phyloP scores from a whole-genome alignment of 1,140 invertebrate genomes.

The Achatina immaculata region DNA sequence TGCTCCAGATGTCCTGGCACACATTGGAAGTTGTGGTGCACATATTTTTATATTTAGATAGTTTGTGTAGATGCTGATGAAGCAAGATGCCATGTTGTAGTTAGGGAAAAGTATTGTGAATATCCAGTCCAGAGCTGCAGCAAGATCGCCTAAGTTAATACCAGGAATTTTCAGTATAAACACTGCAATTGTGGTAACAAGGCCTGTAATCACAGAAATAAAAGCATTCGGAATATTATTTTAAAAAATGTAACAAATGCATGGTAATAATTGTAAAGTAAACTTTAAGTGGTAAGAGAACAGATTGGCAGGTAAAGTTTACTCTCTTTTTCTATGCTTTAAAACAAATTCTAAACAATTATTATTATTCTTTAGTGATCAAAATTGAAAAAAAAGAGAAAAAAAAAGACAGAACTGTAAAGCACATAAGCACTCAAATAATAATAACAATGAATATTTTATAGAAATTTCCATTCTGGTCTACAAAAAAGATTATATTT shows the following conservation, averaged over 20 bases:
- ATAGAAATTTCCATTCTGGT: too few relatives aligned
- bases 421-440: too few relatives aligned
- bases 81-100: constrained; percentile 60
- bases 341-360: too few relatives aligned
- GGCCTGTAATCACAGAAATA: constrained; percentile 47
- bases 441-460: too few relatives aligned
- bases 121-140: constrained; percentile 60
- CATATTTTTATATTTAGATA: constrained; percentile 52
- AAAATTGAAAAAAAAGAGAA: too few relatives aligned
- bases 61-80: constrained; percentile 71
- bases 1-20: neutral
- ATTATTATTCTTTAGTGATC: too few relatives aligned
- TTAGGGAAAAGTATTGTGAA: constrained; percentile 68
- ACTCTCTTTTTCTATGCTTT: too few relatives aligned
- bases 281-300: too few relatives aligned
- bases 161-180: constrained; percentile 61
- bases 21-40: neutral
- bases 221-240: neutral
- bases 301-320: too few relatives aligned
- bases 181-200: constrained; percentile 58
- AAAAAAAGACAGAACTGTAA: too few relatives aligned
- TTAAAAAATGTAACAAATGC: constrained; percentile 4
- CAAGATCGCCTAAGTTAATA: constrained; percentile 55
- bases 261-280: too few relatives aligned
- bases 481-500: too few relatives aligned